Percentiles rank a stretch among this genome's conserved stretches.
Evolutionary conservation across 2,888 invertebrate genomes (phyloP).

Genomic region (Diaprepes abbreviatus): DNA sequence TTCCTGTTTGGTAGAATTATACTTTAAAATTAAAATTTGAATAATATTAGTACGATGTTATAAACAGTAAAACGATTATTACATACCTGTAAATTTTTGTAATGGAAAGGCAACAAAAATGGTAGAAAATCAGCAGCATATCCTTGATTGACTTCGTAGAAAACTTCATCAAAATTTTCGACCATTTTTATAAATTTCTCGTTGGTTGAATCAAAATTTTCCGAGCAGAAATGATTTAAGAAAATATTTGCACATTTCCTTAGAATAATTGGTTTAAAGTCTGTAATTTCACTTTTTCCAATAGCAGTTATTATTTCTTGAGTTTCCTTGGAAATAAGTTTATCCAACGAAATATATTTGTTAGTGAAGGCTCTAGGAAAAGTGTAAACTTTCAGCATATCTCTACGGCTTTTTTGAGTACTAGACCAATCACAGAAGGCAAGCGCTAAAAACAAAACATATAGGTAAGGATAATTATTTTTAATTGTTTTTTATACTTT

Average conservation of each 20-base stretch:
- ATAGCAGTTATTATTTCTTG: slow-evolving; percentile 56
- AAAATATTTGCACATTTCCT: slow-evolving; percentile 74
- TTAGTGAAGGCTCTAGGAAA: slow-evolving; percentile 73
- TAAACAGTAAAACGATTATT: no score
- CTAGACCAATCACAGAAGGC: slow-evolving; percentile 81
- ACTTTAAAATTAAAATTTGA: slow-evolving; percentile 16
- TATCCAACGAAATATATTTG: slow-evolving; percentile 70
- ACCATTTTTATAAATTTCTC: slow-evolving; percentile 69
- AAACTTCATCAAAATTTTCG: slow-evolving; percentile 74
- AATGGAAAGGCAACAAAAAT: slow-evolving; percentile 72
- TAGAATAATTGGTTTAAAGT: slow-evolving; percentile 69
- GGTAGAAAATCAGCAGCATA: slow-evolving; percentile 78
- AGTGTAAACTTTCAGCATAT: slow-evolving; percentile 72
- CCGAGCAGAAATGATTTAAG: slow-evolving; percentile 74
- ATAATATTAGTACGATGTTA: neutral
- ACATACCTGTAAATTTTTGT: slow-evolving; percentile 65
- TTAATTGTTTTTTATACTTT: no score
- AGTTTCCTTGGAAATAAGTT: slow-evolving; percentile 68
- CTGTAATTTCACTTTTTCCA: slow-evolving; percentile 46
- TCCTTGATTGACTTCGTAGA: slow-evolving; percentile 78
- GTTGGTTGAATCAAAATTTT: slow-evolving; percentile 68
- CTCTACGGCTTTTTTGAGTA: slow-evolving; percentile 73
- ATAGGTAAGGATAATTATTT: no score
- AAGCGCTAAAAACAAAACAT: slow-evolving; percentile 73
- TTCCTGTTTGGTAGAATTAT: slow-evolving; percentile 30